Evolutionary conservation across 1,140 invertebrate species (phyloP).

Genomic region (Heterodera schachtii): DNA sequence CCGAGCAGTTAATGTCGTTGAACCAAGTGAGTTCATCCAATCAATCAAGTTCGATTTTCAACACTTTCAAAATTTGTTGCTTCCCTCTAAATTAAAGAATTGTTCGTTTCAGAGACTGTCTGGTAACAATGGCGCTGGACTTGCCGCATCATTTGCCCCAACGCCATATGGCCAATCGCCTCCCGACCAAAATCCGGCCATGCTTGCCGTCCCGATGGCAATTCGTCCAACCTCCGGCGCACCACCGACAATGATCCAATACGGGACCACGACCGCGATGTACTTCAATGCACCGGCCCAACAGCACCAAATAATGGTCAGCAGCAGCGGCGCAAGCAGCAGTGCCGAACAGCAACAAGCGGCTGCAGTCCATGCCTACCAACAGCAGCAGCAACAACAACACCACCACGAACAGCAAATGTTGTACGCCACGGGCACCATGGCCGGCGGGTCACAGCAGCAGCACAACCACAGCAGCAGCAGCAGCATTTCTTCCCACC

Average conservation of each 20-base stretch:
- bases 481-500: background rate
- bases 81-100: background rate
- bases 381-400: background rate
- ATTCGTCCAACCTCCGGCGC: background rate
- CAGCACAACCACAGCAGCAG: too few relatives aligned
- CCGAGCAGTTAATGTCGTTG: constrained; percentile 5
- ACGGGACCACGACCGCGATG: background rate
- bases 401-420: background rate
- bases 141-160: background rate
- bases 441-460: background rate
- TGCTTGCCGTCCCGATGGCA: background rate
- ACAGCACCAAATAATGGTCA: background rate
- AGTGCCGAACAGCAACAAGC: background rate
- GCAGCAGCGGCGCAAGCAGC: background rate
- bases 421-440: background rate
- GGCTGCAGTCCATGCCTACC: too few relatives aligned
- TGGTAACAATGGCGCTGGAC: background rate
- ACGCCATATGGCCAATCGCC: background rate
- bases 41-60: background rate
- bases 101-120: background rate
- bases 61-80: background rate
- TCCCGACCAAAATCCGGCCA: background rate
- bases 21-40: background rate
- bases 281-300: background rate
- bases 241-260: background rate